A percentile compares a stretch with the other conserved stretches of the same genome.
These are phyloP conservation scores for Ammodytes dubius DNA, from an alignment of 2,113 vertebrate genomes.

Conservation along the genomic window DNA sequence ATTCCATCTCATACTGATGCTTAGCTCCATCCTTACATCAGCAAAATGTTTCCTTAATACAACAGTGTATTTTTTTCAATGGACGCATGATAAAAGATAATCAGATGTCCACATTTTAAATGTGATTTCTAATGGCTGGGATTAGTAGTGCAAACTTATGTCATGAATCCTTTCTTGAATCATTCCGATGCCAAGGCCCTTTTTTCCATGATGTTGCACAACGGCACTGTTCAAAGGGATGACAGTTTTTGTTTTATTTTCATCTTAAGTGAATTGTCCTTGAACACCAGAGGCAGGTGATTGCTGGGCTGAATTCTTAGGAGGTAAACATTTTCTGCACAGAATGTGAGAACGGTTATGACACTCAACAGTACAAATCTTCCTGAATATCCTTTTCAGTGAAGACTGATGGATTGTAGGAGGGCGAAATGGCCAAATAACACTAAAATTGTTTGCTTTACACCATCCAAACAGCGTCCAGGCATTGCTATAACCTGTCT, in stretches of 20 bases:
- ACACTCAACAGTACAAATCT: constrained; percentile 23
- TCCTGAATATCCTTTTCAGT: constrained; percentile 17
- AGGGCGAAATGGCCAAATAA: constrained; percentile 5
- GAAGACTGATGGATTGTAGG: background rate
- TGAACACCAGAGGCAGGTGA: constrained; percentile 8
- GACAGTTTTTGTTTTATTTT: background rate
- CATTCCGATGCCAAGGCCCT: background rate
- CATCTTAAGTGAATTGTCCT: background rate
- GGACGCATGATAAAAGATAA: no score
- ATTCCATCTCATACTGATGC: no score
- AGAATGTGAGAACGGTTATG: constrained; percentile 22
- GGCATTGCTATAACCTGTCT: background rate
- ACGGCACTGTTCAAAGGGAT: background rate
- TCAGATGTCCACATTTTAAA: background rate
- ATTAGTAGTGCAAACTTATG: background rate
- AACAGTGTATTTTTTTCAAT: no score
- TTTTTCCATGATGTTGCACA: background rate
- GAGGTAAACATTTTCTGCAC: constrained; percentile 14
- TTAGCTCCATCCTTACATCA: no score
- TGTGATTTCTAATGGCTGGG: background rate
- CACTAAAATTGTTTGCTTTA: constrained; percentile 1
- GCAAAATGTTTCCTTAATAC: no score
- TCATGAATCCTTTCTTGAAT: background rate
- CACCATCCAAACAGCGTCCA: constrained; percentile 1
- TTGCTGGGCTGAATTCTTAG: constrained; percentile 1